A percentile compares a stretch with the other conserved stretches of the same genome.
Evolutionary conservation across 1,140 invertebrate species (phyloP).

Genomic region (Aphaenogaster ashmeadi): DNA sequence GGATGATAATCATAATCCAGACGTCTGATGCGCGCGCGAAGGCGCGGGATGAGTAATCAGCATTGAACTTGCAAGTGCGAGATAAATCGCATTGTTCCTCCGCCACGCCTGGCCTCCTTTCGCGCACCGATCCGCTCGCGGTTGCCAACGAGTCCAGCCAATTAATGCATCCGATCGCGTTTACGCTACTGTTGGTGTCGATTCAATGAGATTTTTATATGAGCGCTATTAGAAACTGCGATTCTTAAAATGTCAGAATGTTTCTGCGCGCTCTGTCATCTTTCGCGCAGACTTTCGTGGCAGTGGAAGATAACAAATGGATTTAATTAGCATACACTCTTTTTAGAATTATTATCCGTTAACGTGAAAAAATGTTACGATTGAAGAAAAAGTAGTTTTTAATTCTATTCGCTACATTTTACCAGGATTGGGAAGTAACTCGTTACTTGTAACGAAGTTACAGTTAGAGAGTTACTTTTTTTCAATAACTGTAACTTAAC

Average conservation of each 20-base stretch:
- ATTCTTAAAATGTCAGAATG: background rate
- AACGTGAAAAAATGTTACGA: background rate
- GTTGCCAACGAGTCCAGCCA: background rate
- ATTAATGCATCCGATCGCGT: background rate
- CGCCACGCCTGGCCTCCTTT: slow-evolving; percentile 18
- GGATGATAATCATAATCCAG: slow-evolving; percentile 24
- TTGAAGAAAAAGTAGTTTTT: background rate
- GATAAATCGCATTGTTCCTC: slow-evolving; percentile 24
- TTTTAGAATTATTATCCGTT: background rate
- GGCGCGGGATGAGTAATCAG: slow-evolving; percentile 24
- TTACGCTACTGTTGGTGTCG: background rate
- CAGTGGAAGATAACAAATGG: background rate
- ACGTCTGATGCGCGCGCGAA: slow-evolving; percentile 6
- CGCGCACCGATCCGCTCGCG: background rate
- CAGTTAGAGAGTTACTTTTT: too few species aligned
- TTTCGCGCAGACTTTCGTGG: background rate
- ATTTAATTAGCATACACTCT: background rate
- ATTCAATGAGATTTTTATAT: background rate
- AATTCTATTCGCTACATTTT: background rate
- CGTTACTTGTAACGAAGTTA: too few species aligned
- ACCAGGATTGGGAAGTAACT: too few species aligned
- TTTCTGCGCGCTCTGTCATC: background rate
- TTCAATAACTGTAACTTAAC: too few species aligned
- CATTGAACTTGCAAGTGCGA: slow-evolving; percentile 29
- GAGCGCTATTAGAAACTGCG: background rate